Percentiles rank a stretch among this genome's conserved stretches.
phyloP scores from a whole-genome alignment of 2,113 vertebrate genomes.

The Setophaga coronata region DNA sequence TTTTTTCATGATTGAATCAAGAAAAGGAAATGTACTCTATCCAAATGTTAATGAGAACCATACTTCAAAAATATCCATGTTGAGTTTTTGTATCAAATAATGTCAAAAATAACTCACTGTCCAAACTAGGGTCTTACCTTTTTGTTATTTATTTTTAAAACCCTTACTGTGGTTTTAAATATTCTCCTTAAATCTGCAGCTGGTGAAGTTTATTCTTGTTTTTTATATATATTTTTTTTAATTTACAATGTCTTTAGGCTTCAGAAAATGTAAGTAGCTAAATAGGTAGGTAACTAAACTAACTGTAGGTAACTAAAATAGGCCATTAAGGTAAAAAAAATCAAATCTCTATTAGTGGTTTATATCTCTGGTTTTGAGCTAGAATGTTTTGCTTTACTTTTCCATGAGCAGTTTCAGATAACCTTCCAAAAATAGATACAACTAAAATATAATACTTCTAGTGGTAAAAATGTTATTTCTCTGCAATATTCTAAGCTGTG shows the following conservation, averaged over 20 bases:
- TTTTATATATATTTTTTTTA: background rate
- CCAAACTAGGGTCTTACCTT: background rate
- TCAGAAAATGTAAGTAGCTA: background rate
- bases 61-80: conserved; percentile 4
- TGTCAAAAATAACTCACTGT: background rate
- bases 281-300: no score
- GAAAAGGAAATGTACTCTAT: conserved; percentile 37
- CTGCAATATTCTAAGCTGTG: background rate
- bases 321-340: background rate
- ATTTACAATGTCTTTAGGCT: background rate
- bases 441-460: background rate
- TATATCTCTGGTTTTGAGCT: background rate
- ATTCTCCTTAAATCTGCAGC: background rate
- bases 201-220: background rate
- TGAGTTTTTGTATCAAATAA: background rate
- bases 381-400: background rate
- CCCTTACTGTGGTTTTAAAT: background rate
- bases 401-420: background rate
- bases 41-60: conserved; percentile 53
- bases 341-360: background rate
- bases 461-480: background rate
- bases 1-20: conserved; percentile 49
- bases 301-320: background rate
- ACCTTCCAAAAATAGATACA: background rate
- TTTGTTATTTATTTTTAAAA: conserved; percentile 17